Percentiles rank a stretch among this genome's conserved stretches.
phyloP scores from a whole-genome alignment of 2,113 vertebrate species.

The Oophaga pumilio region DNA sequence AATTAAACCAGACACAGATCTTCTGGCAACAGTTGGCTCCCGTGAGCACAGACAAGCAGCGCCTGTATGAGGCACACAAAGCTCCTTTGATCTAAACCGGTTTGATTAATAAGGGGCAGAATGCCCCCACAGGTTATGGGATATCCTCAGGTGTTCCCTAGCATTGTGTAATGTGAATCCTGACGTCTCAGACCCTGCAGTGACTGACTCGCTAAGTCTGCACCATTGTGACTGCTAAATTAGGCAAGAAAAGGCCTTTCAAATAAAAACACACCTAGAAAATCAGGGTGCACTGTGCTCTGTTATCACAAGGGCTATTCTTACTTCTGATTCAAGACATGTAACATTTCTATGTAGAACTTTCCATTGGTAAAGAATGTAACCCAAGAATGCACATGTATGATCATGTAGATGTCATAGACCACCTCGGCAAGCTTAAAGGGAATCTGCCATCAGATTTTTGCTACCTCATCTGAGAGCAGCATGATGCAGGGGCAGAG shows the following conservation, averaged over 20 bases:
- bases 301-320: background rate
- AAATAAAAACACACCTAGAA: background rate
- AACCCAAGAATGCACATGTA: no score
- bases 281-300: background rate
- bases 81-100: conserved; percentile 37
- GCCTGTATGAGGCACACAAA: conserved; percentile 36
- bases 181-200: background rate
- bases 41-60: conserved; percentile 12
- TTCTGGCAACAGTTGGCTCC: conserved; percentile 14
- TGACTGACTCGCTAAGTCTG: background rate
- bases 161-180: conserved; percentile 28
- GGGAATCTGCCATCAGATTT: no score
- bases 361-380: background rate
- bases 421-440: background rate
- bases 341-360: background rate
- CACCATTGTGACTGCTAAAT: conserved; percentile 17
- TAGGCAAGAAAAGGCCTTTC: background rate
- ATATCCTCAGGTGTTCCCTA: conserved; percentile 27
- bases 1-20: conserved; percentile 10
- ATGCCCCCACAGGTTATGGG: conserved; percentile 9
- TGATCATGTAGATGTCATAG: no score
- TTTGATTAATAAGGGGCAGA: conserved; percentile 8
- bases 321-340: background rate
- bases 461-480: no score
- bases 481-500: no score